Conservation (phyloP, 2,888 invertebrate genomes). For the Philopedon plagiatum region DNA sequence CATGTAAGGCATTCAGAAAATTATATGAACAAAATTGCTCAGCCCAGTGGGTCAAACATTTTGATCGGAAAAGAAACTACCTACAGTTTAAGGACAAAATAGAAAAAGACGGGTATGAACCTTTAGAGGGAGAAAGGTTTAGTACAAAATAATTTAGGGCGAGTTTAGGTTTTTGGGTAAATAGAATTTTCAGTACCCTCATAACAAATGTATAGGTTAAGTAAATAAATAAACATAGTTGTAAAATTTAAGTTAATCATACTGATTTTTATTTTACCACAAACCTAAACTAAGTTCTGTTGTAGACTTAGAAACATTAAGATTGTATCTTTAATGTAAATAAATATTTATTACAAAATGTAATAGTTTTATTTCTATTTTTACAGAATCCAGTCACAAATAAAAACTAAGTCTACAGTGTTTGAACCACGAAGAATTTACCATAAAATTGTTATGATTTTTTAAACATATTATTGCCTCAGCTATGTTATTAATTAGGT, state of each 20-base stretch:
- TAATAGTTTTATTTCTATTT: constrained; percentile 38
- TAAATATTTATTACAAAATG: constrained; percentile 28
- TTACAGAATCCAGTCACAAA: constrained; percentile 64
- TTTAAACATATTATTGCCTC: constrained; percentile 16
- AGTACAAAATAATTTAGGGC: constrained; percentile 23
- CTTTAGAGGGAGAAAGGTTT: constrained; percentile 71
- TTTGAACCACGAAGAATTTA: constrained; percentile 61
- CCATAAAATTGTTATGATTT: constrained; percentile 55
- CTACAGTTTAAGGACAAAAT: constrained; percentile 90
- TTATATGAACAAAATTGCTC: constrained; percentile 80
- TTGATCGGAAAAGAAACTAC: constrained; percentile 91
- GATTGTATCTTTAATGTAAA: constrained; percentile 13
- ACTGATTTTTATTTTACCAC: no score
- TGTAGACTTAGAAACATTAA: not conserved
- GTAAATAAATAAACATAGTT: not conserved
- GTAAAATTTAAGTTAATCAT: no score
- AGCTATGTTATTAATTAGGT: no score
- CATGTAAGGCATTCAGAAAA: constrained; percentile 49
- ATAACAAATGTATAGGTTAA: no score
- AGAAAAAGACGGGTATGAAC: constrained; percentile 89
- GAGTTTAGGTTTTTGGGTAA: not conserved
- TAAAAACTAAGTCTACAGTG: constrained; percentile 49
- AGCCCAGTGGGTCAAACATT: constrained; percentile 92
- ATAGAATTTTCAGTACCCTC: no score
- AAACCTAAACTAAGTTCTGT: not conserved